Percentiles rank a stretch among this genome's conserved stretches.
These are phyloP conservation scores for Melanotaenia boesemani DNA, from an alignment of 2,797 vertebrate genomes.

Conservation along the genomic window DNA sequence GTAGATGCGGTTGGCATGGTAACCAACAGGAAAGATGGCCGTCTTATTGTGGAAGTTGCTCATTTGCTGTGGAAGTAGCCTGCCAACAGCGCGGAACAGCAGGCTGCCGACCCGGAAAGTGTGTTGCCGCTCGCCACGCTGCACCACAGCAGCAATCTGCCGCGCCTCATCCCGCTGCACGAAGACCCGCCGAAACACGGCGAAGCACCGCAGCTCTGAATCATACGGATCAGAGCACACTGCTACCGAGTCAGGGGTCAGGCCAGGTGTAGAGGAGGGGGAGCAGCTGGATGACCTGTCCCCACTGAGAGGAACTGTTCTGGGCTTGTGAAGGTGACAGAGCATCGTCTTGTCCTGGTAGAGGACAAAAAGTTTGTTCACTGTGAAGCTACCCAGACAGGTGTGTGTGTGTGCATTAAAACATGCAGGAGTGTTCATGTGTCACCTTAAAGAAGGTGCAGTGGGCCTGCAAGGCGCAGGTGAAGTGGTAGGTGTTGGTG, in stretches of 20 bases:
- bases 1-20: conserved; percentile 93
- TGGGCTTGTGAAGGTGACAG: conserved; percentile 93
- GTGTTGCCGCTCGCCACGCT: conserved; percentile 91
- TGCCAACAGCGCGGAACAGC: conserved; percentile 91
- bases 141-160: conserved; percentile 94
- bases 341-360: conserved; percentile 96
- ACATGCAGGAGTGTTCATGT: background rate
- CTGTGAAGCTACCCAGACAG: background rate
- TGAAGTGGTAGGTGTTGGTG: conserved; percentile 96
- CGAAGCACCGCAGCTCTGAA: conserved; percentile 92
- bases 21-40: conserved; percentile 94
- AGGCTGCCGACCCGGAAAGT: conserved; percentile 97
- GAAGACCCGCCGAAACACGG: conserved; percentile 94
- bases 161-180: conserved; percentile 95
- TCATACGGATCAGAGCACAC: conserved; percentile 75
- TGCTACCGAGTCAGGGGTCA: background rate
- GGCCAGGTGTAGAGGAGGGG: conserved; percentile 54
- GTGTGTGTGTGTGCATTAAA: background rate
- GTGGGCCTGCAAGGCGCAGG: conserved; percentile 93
- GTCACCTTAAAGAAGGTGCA: conserved; percentile 97
- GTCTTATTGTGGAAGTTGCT: conserved; percentile 87
- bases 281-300: conserved; percentile 62
- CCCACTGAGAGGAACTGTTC: conserved; percentile 68
- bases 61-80: conserved; percentile 96
- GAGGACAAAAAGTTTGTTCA: background rate